Conservation (phyloP, 2,888 invertebrate genomes). For the Penaeus monodon region DNA sequence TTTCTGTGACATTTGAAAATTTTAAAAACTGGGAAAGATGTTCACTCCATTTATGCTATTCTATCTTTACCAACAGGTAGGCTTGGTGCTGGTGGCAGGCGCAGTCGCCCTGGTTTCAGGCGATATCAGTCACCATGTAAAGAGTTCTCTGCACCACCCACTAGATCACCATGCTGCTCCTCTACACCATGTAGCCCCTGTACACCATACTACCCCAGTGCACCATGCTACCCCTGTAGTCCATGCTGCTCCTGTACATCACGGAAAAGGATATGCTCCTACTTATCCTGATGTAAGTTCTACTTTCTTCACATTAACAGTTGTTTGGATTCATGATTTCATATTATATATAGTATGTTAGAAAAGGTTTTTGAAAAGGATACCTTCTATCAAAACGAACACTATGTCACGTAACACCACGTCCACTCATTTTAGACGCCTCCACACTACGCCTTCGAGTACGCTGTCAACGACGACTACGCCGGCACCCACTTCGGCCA, state of each 20-base stretch:
- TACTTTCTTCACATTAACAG: too few species aligned
- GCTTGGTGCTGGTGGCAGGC: neutral
- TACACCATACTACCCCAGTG: neutral
- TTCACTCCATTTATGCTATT: too few species aligned
- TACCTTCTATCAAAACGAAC: too few species aligned
- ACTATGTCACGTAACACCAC: too few species aligned
- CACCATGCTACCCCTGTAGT: neutral
- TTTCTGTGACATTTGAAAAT: too few species aligned
- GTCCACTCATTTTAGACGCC: neutral
- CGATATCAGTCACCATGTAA: neutral
- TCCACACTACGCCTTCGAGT: neutral
- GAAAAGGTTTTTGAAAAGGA: too few species aligned
- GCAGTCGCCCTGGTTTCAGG: neutral
- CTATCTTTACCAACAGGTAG: too few species aligned
- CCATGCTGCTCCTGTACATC: neutral
- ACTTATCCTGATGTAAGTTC: too few species aligned
- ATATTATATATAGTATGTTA: too few species aligned
- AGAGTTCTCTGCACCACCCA: neutral
- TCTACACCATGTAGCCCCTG: neutral
- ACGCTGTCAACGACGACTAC: conserved; percentile 13
- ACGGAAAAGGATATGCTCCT: too few species aligned
- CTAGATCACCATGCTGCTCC: neutral
- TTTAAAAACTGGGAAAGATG: too few species aligned
- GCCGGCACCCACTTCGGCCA: conserved; percentile 21
- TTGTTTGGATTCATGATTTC: too few species aligned